A percentile compares a stretch with the other conserved stretches of the same genome.
Evolutionary conservation across 2,888 invertebrate genomes (phyloP).

Genomic region (Agrochola macilenta): DNA sequence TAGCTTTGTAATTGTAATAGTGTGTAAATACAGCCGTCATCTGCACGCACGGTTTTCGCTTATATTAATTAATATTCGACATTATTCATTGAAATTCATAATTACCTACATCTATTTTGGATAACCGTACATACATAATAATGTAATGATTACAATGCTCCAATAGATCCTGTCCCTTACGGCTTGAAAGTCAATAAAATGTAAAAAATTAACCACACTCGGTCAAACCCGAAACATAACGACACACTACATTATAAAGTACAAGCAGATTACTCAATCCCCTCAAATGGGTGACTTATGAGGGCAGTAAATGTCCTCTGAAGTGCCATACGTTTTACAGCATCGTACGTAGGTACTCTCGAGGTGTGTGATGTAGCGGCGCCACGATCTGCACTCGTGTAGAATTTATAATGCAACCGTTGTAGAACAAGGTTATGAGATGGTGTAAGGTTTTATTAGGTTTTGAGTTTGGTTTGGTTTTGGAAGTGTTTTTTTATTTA

Average conservation of each 20-base stretch:
- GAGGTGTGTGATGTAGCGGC: constrained; percentile 27
- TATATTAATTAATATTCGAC: too few relatives aligned
- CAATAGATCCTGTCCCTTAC: too few relatives aligned
- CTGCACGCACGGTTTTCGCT: neutral
- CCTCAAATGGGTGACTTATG: constrained; percentile 40
- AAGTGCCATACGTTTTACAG: constrained; percentile 47
- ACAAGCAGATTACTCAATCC: constrained; percentile 45
- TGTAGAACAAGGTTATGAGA: neutral
- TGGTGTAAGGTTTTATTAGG: constrained; percentile 6
- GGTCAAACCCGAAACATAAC: constrained; percentile 18
- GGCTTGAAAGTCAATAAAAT: neutral
- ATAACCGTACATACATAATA: neutral
- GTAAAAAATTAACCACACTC: neutral
- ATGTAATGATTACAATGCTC: neutral
- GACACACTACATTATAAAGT: constrained; percentile 7
- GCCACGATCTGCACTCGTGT: constrained; percentile 3
- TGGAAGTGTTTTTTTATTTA: neutral
- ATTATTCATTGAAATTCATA: neutral
- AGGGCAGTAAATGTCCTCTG: constrained; percentile 49
- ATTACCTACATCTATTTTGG: neutral
- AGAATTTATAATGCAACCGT: constrained; percentile 38
- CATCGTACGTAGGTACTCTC: neutral
- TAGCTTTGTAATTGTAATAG: neutral
- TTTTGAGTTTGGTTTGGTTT: neutral
- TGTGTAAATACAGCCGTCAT: neutral